These are phyloP conservation scores for Podarcis siculus DNA, from an alignment of 2,797 vertebrate species.

Conservation along the genomic window DNA sequence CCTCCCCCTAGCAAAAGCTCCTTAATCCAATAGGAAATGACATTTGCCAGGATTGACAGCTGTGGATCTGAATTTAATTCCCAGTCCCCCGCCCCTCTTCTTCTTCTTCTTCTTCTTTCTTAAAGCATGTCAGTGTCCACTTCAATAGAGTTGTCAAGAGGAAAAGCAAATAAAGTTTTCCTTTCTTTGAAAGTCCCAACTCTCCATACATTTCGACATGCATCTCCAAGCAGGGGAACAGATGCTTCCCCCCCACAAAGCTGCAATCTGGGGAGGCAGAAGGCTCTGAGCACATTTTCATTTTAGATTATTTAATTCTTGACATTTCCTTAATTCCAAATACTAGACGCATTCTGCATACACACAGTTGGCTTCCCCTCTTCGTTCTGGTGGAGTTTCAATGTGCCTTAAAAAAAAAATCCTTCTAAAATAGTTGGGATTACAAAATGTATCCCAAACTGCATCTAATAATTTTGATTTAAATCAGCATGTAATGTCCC, in stretches of 20 bases:
- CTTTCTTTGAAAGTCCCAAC: conserved; percentile 24
- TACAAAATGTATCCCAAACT: neutral
- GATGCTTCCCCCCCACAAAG: conserved; percentile 35
- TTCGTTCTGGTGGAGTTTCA: conserved; percentile 20
- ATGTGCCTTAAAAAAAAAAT: neutral
- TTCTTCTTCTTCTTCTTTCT: neutral
- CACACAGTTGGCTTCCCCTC: neutral
- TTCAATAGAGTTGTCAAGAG: conserved; percentile 67
- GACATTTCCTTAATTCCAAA: conserved; percentile 45
- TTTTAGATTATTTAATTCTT: conserved; percentile 37
- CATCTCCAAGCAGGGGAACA: conserved; percentile 49
- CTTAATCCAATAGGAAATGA: conserved; percentile 82
- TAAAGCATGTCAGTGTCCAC: conserved; percentile 64
- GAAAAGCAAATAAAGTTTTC: conserved; percentile 41
- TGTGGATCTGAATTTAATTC: conserved; percentile 76
- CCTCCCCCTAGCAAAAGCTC: conserved; percentile 66
- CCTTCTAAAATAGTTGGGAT: neutral
- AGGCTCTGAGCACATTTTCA: conserved; percentile 48
- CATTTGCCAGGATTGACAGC: conserved; percentile 80
- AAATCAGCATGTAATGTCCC: neutral
- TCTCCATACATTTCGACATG: conserved; percentile 56
- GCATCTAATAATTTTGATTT: neutral
- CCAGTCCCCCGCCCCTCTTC: conserved; percentile 32
- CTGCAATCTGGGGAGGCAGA: conserved; percentile 57
- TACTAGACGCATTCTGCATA: neutral